These are phyloP conservation scores for Rachycentron canadum DNA, from an alignment of 2,797 vertebrate genomes.

Conservation along the genomic window DNA sequence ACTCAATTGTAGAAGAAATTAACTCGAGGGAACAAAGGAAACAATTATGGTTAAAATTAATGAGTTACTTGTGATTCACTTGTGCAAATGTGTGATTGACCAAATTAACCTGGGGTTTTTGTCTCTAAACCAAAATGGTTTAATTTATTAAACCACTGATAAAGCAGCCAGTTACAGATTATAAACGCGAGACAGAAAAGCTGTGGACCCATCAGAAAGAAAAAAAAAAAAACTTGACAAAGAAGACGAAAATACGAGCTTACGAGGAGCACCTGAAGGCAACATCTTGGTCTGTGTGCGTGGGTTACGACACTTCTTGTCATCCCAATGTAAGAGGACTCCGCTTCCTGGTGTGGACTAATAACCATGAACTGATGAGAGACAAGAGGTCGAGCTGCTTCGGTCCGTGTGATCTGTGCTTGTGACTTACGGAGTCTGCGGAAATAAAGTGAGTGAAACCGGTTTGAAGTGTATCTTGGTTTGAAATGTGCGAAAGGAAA, in stretches of 20 bases:
- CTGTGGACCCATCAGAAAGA: too few species aligned
- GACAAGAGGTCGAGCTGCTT: not conserved
- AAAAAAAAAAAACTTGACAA: too few species aligned
- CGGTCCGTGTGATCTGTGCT: not conserved
- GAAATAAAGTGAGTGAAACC: conserved; percentile 11
- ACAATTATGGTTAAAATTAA: too few species aligned
- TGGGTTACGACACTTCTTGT: conserved; percentile 71
- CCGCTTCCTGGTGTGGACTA: conserved; percentile 83
- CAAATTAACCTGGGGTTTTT: too few species aligned
- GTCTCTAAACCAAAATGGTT: too few species aligned
- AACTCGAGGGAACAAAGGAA: too few species aligned
- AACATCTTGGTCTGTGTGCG: conserved; percentile 8
- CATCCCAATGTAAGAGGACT: conserved; percentile 74
- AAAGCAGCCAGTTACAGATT: too few species aligned
- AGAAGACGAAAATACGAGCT: conserved; percentile 40
- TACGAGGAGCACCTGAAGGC: conserved; percentile 44
- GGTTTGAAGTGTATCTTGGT: not conserved
- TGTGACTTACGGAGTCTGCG: not conserved
- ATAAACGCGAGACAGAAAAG: too few species aligned
- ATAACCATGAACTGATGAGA: conserved; percentile 50
- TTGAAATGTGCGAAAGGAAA: not conserved
- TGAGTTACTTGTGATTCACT: too few species aligned
- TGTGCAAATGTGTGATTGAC: too few species aligned
- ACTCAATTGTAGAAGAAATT: too few species aligned
- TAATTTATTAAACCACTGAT: too few species aligned